Percentiles rank a stretch among this genome's conserved stretches.
Evolutionary conservation across 2,888 invertebrate species (phyloP).

Genomic region (Panzeria rudis): DNA sequence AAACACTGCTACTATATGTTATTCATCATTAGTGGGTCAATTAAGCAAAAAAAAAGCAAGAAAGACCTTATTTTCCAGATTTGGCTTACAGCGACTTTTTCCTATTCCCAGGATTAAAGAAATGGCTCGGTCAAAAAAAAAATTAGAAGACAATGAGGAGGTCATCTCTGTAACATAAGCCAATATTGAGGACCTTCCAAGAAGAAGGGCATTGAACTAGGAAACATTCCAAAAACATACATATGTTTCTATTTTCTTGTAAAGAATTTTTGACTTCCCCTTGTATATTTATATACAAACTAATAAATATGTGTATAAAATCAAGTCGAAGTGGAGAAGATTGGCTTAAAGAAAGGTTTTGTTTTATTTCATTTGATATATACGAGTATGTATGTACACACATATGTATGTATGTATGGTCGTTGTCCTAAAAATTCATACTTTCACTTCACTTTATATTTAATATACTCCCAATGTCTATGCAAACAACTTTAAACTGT

Average conservation of each 20-base stretch:
- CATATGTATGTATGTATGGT: constrained; percentile 43
- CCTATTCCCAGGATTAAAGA: no score
- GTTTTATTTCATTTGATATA: constrained; percentile 33
- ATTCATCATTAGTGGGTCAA: no score
- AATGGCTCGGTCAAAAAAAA: no score
- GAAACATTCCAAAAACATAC: not conserved
- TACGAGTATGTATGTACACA: constrained; percentile 31
- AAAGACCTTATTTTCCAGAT: no score
- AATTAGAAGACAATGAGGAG: no score
- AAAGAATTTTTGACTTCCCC: not conserved
- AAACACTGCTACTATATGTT: no score
- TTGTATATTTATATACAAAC: not conserved
- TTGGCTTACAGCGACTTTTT: no score
- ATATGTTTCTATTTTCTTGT: not conserved
- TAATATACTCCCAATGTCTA: constrained; percentile 51
- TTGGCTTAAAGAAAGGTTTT: constrained; percentile 9
- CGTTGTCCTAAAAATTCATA: constrained; percentile 69
- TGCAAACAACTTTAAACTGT: constrained; percentile 68
- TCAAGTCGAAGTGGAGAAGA: not conserved
- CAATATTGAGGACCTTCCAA: no score
- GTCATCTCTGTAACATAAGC: not conserved
- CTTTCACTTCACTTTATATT: constrained; percentile 43
- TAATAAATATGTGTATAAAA: not conserved
- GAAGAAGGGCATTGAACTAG: no score
- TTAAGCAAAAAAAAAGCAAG: no score